Evolutionary conservation across 2,113 vertebrate species (phyloP), one percentile per base, ranked within the genome.

Genomic region (Apteryx mantelli): DNA sequence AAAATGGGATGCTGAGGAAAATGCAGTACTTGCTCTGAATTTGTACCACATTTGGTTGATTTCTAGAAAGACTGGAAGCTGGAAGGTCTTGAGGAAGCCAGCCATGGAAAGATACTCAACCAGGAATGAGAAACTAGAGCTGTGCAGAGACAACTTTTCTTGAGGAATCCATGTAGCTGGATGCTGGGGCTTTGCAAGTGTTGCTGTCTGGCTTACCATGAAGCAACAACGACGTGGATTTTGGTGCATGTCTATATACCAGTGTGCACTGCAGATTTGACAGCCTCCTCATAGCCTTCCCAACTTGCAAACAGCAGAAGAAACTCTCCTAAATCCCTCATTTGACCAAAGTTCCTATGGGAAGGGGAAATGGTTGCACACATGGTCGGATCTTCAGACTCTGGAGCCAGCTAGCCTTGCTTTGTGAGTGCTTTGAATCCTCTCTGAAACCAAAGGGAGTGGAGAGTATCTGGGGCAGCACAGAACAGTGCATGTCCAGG

Each of bases 401-500:
- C 32, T 56, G 48, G 63, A 28, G 38, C 65, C 18, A 38, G 69
- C 24, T 18, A 73, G 11, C n/a, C n/a, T 25, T 52, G 36, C 17
- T 34, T 32, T 32, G 30, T 10, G 36, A 36, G 18, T 7, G 5
- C 13, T 1, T 38, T 26, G 40, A 26, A n/a, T 40, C 74, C 19
- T 55, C 15, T 1, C 58, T n/a, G 40, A 42, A 48, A 53, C 32
- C 64, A 34, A 52, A 25, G 66, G 66, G 32, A 20, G 66, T 1
- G 38, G 66, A 22, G 21, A 46, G 17, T 4, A 16, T 8, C 21
- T 22, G 80, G 74, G 46, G 25, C 0, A 13, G 63, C 2, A 1
- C n/a, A 30, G 50, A 44, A n/a, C 30, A 2, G 7, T 0, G 17
- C 1, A 38, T 38, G 42, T 28, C 36, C 4, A 2, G 42, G 8